phyloP scores from a whole-genome alignment of 2,797 vertebrate species.

The Notamacropus eugenii region DNA sequence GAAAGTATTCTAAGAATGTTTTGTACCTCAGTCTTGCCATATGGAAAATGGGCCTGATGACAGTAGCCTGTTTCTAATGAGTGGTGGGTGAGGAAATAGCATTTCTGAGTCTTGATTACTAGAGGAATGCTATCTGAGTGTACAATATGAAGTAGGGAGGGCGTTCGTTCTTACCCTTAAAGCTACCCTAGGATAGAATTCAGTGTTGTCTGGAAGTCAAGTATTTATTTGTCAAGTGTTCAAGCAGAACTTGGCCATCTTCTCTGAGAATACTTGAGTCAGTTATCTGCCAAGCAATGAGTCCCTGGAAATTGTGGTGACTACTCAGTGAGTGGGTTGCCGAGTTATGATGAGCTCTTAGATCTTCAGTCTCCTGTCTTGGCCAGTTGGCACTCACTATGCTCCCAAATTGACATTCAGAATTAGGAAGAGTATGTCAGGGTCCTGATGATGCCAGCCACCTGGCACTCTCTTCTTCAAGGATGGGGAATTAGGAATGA shows the following conservation, averaged over 20 bases:
- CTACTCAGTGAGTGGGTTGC: constrained; percentile 17
- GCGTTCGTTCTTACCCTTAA: constrained; percentile 24
- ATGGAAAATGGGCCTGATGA: neutral
- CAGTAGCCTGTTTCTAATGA: neutral
- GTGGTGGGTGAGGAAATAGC: neutral
- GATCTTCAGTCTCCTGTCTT: constrained; percentile 29
- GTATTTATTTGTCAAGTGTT: constrained; percentile 42
- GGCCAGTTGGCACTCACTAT: constrained; percentile 42
- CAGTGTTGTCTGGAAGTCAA: neutral
- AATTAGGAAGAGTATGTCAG: constrained; percentile 35
- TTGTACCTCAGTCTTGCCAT: neutral
- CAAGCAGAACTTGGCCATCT: neutral
- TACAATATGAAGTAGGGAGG: neutral
- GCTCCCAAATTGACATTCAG: constrained; percentile 36
- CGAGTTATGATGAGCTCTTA: constrained; percentile 25
- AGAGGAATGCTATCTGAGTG: constrained; percentile 6
- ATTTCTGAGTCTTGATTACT: constrained; percentile 11
- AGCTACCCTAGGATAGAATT: constrained; percentile 23
- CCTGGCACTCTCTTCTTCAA: neutral
- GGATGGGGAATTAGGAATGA: neutral
- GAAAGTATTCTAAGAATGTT: neutral
- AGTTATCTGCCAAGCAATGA: constrained; percentile 2
- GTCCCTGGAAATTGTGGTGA: constrained; percentile 26
- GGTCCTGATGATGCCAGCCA: neutral
- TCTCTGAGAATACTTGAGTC: constrained; percentile 32